Evolutionary conservation across 1,140 invertebrate species (phyloP).

Genomic region (Nymphalis io): DNA sequence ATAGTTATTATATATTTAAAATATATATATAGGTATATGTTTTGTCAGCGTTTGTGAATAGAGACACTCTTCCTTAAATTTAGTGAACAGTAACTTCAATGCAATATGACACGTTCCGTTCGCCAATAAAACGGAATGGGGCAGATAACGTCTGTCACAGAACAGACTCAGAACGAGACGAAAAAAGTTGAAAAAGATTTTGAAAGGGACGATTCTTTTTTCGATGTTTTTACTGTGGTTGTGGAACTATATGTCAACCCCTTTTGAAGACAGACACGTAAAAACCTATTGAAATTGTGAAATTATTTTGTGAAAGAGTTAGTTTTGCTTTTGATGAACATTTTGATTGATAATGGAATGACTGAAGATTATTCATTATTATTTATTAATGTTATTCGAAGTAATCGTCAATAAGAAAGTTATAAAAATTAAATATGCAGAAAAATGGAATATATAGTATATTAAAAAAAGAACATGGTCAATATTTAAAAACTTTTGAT

Average conservation of each 20-base stretch:
- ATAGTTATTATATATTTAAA: too few relatives aligned
- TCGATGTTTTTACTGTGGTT: conserved; percentile 4
- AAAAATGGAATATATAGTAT: background rate
- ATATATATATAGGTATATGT: too few relatives aligned
- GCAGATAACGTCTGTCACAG: conserved; percentile 9
- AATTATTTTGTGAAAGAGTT: too few relatives aligned
- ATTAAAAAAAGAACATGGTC: background rate
- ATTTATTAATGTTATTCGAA: too few relatives aligned
- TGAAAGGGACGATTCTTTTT: background rate
- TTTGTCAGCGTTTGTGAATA: background rate
- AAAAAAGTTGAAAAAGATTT: conserved; percentile 1
- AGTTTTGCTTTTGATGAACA: too few relatives aligned
- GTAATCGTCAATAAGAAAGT: too few relatives aligned
- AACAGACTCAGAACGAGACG: background rate
- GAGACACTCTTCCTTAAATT: background rate
- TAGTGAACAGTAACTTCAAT: background rate
- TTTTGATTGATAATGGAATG: too few relatives aligned
- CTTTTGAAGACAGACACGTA: background rate
- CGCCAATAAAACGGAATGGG: background rate
- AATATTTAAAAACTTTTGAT: conserved; percentile 11
- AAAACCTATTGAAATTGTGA: background rate
- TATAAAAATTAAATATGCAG: too few relatives aligned
- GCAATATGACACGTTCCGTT: background rate
- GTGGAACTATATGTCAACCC: background rate
- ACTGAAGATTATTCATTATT: too few relatives aligned